Evolutionary conservation across 2,113 vertebrate genomes (phyloP).

Genomic region (Xiphophorus maculatus): DNA sequence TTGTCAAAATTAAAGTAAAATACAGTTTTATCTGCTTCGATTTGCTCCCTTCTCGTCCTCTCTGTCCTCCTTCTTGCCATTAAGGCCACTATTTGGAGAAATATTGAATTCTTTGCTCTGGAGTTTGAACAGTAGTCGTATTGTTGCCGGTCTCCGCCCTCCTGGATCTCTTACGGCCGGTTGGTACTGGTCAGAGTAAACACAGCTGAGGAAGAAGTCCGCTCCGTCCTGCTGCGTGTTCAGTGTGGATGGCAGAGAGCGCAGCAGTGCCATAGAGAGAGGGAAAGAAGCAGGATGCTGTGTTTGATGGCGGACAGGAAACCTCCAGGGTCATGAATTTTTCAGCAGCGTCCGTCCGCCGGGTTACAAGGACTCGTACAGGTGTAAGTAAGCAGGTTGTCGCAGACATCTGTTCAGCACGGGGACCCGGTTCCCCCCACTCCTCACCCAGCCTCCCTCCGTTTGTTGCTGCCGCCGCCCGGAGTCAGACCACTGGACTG

Average conservation of each 20-base stretch:
- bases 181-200: neutral
- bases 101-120: neutral
- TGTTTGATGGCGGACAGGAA: constrained; percentile 82
- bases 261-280: constrained; percentile 2
- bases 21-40: too few relatives aligned
- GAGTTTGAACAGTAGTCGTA: neutral
- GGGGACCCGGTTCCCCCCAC: constrained; percentile 67
- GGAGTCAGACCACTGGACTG: constrained; percentile 83
- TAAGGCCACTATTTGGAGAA: neutral
- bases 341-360: constrained; percentile 72
- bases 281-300: constrained; percentile 17
- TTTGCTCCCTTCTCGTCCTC: too few relatives aligned
- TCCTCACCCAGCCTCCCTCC: constrained; percentile 20
- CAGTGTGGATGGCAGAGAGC: constrained; percentile 17
- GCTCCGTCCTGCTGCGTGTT: constrained; percentile 31
- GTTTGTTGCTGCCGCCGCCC: constrained; percentile 64
- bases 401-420: constrained; percentile 86
- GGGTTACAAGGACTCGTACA: constrained; percentile 82
- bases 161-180: too few relatives aligned
- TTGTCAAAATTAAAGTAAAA: too few relatives aligned
- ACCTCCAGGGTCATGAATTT: constrained; percentile 86
- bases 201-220: constrained; percentile 14
- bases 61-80: too few relatives aligned
- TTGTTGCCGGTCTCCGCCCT: neutral
- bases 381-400: constrained; percentile 91